These are phyloP conservation scores for Strix uralensis DNA, from an alignment of 2,113 vertebrate genomes.

Conservation along the genomic window DNA sequence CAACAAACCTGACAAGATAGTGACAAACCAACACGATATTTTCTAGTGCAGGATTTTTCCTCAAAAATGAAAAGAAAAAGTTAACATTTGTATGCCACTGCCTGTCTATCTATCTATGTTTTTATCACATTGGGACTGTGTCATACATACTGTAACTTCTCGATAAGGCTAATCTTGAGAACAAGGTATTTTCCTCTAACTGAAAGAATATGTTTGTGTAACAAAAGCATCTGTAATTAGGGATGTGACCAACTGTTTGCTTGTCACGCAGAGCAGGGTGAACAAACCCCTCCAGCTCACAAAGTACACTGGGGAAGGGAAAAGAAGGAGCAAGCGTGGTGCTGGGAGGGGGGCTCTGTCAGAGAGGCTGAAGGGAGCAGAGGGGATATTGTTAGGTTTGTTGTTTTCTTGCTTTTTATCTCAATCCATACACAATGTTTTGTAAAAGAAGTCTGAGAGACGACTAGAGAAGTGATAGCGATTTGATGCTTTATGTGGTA, in stretches of 20 bases:
- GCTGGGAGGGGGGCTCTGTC: background rate
- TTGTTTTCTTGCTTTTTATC: background rate
- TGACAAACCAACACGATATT: background rate
- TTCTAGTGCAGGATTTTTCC: background rate
- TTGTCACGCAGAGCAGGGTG: background rate
- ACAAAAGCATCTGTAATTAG: background rate
- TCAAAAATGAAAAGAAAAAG: background rate
- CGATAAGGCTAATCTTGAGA: background rate
- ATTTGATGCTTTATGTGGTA: background rate
- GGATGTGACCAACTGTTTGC: background rate
- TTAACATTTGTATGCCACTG: background rate
- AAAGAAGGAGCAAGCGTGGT: background rate
- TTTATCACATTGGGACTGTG: background rate
- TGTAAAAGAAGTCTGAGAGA: background rate
- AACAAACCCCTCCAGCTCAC: conserved; percentile 7
- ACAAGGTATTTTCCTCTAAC: background rate
- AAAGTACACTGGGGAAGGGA: background rate
- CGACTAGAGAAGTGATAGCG: background rate
- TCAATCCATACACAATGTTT: background rate
- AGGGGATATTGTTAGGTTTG: background rate
- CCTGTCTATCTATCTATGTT: background rate
- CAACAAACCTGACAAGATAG: conserved; percentile 30
- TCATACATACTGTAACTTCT: background rate
- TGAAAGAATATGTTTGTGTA: background rate
- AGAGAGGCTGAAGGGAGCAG: background rate